phyloP scores from a whole-genome alignment of 2,888 invertebrate species.

The Orthosia gothica region DNA sequence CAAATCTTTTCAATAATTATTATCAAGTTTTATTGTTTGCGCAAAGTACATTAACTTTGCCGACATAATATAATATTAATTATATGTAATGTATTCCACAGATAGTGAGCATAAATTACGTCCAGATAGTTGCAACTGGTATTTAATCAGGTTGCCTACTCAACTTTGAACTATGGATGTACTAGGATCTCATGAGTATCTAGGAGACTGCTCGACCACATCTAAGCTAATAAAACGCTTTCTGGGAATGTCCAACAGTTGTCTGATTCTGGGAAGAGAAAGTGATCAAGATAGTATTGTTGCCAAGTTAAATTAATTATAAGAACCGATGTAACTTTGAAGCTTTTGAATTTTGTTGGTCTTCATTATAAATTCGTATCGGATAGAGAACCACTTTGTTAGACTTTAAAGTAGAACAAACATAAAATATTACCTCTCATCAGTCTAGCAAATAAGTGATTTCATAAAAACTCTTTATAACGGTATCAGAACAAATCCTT shows the following conservation, averaged over 20 bases:
- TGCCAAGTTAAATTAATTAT: conserved; percentile 1
- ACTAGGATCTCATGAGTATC: conserved; percentile 41
- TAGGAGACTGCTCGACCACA: conserved; percentile 48
- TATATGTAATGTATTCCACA: conserved; percentile 21
- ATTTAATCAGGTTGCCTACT: conserved; percentile 67
- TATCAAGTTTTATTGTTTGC: conserved; percentile 50
- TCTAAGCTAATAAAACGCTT: conserved; percentile 26
- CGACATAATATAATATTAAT: conserved; percentile 36
- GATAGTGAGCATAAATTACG: conserved; percentile 58
- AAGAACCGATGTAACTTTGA: not conserved
- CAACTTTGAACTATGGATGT: conserved; percentile 67
- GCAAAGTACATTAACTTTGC: conserved; percentile 58
- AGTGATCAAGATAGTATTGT: conserved; percentile 21
- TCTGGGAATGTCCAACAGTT: conserved; percentile 35
- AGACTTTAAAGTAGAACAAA: not conserved
- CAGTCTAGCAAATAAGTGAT: not conserved
- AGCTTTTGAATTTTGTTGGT: not conserved
- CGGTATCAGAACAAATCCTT: conserved; percentile 5
- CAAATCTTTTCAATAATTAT: conserved; percentile 35
- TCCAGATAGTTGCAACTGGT: conserved; percentile 48
- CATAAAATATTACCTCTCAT: not conserved
- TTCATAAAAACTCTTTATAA: conserved; percentile 6
- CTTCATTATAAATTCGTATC: not conserved
- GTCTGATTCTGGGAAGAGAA: conserved; percentile 50
- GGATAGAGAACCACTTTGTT: not conserved